Evolutionary conservation across 2,797 vertebrate species (phyloP).

Genomic region (Chaunax sp.): DNA sequence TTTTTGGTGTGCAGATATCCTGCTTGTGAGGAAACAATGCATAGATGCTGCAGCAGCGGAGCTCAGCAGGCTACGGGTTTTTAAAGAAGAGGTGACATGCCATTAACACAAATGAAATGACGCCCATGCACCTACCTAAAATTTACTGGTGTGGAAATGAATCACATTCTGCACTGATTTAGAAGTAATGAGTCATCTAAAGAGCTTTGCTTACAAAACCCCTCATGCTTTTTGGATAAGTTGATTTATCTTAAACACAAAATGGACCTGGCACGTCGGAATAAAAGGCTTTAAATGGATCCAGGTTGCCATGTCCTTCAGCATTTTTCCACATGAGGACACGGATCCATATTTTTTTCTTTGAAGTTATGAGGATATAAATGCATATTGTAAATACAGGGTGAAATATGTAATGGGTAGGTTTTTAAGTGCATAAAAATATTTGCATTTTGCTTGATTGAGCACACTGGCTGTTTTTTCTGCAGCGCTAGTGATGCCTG

Average conservation of each 20-base stretch:
- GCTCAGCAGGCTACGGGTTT: conserved; percentile 6
- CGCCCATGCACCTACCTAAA: conserved; percentile 41
- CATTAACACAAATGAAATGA: conserved; percentile 16
- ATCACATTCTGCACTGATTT: conserved; percentile 26
- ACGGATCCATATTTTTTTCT: neutral
- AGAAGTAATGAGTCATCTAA: conserved; percentile 55
- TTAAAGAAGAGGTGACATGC: conserved; percentile 8
- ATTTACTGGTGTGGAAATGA: conserved; percentile 15
- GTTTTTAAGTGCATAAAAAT: neutral
- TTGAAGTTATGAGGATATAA: neutral
- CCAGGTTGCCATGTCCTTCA: neutral
- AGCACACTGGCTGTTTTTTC: neutral
- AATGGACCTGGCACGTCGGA: neutral
- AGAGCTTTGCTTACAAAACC: conserved; percentile 34
- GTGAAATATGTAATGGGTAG: neutral
- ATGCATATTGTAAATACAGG: neutral
- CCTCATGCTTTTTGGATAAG: conserved; percentile 11
- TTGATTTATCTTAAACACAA: conserved; percentile 15
- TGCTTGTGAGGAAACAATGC: conserved; percentile 9
- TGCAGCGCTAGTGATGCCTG: conserved; percentile 1
- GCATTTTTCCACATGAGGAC: neutral
- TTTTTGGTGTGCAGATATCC: conserved; percentile 13
- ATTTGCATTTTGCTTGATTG: no score
- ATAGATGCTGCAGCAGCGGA: conserved; percentile 9
- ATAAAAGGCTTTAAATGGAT: conserved; percentile 21